These are phyloP conservation scores for Sphaeramia orbicularis DNA, from an alignment of 2,797 vertebrate species.

Conservation along the genomic window DNA sequence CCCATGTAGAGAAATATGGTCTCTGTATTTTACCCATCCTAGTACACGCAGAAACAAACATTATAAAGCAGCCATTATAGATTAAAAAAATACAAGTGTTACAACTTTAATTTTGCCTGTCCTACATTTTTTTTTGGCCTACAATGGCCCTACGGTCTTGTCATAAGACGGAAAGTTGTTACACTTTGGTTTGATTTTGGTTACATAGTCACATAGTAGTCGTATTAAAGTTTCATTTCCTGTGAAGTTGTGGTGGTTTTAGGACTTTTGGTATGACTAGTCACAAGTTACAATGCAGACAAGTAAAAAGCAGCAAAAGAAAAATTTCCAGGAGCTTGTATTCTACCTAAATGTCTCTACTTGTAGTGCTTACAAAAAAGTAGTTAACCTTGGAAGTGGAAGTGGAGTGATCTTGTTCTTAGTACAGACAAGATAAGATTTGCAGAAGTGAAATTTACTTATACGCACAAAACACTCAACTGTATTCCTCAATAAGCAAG, in stretches of 20 bases:
- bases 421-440: conserved; percentile 17
- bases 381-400: not conserved
- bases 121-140: too few relatives aligned
- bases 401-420: conserved; percentile 1
- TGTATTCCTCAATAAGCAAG: conserved; percentile 19
- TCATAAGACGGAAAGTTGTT: not conserved
- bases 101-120: too few relatives aligned
- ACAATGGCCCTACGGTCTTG: too few relatives aligned
- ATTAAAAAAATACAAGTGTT: too few relatives aligned
- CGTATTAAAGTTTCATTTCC: not conserved
- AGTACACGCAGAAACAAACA: too few relatives aligned
- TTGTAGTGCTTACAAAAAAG: not conserved
- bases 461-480: not conserved
- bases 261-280: not conserved
- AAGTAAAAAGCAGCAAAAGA: conserved; percentile 11
- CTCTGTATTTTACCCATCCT: too few relatives aligned
- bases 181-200: not conserved
- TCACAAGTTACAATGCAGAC: conserved; percentile 27
- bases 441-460: conserved; percentile 43
- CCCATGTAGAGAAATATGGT: too few relatives aligned
- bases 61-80: too few relatives aligned
- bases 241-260: not conserved
- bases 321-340: not conserved
- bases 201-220: not conserved
- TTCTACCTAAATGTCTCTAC: not conserved